Evolutionary conservation across 2,888 invertebrate species (phyloP).

Genomic region (Rhagonycha lutea): DNA sequence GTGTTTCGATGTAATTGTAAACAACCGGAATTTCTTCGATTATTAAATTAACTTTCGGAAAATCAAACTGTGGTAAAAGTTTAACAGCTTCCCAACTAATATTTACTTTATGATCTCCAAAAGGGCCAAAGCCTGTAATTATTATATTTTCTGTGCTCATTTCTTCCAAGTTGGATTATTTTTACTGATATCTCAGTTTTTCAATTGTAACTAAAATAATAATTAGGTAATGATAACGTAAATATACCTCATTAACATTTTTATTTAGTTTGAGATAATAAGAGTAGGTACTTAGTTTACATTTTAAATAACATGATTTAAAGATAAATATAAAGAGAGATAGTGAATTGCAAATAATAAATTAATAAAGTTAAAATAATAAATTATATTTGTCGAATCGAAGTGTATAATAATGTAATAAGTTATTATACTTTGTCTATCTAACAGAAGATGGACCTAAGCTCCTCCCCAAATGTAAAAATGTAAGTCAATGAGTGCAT

Average conservation of each 20-base stretch:
- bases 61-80: constrained; percentile 59
- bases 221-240: background rate
- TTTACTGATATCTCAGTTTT: background rate
- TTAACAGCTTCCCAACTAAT: constrained; percentile 85
- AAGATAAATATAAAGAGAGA: background rate
- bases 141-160: constrained; percentile 51
- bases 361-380: background rate
- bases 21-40: constrained; percentile 70
- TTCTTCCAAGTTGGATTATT: background rate
- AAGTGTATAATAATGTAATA: too few relatives aligned
- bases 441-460: too few relatives aligned
- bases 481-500: too few relatives aligned
- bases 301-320: background rate
- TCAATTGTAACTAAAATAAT: background rate
- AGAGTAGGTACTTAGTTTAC: background rate
- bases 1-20: constrained; percentile 69
- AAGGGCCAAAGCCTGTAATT: constrained; percentile 83
- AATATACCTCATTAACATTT: background rate
- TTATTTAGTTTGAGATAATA: background rate
- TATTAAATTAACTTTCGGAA: constrained; percentile 62
- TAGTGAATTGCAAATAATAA: background rate
- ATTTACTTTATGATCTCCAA: constrained; percentile 70
- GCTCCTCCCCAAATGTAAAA: too few relatives aligned
- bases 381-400: too few relatives aligned
- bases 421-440: too few relatives aligned